These are phyloP conservation scores for Chaetodon auriga DNA, from an alignment of 2,113 vertebrate species.

Conservation along the genomic window DNA sequence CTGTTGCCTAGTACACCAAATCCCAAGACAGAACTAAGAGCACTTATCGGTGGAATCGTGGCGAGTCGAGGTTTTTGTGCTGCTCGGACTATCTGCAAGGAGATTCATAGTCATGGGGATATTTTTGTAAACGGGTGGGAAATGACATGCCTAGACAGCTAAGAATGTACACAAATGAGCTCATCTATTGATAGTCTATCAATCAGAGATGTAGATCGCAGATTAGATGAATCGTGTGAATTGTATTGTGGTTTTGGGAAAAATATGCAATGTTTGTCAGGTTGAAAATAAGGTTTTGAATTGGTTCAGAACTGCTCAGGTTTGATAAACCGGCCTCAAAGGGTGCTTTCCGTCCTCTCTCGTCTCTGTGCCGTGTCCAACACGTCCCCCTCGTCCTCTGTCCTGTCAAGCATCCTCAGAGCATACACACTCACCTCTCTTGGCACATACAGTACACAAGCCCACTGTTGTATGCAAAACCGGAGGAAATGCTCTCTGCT, in stretches of 20 bases:
- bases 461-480: slow-evolving; percentile 53
- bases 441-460: slow-evolving; percentile 23
- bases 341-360: slow-evolving; percentile 68
- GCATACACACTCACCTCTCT: slow-evolving; percentile 30
- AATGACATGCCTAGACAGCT: slow-evolving; percentile 75
- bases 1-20: slow-evolving; percentile 40
- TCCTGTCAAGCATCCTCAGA: slow-evolving; percentile 36
- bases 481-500: slow-evolving; percentile 24
- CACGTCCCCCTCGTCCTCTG: slow-evolving; percentile 24
- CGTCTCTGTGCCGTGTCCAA: not conserved
- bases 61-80: slow-evolving; percentile 1
- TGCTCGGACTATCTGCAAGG: slow-evolving; percentile 49
- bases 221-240: slow-evolving; percentile 43
- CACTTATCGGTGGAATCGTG: not conserved
- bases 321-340: slow-evolving; percentile 79
- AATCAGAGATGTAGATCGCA: slow-evolving; percentile 45
- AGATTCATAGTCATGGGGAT: slow-evolving; percentile 43
- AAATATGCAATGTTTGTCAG: slow-evolving; percentile 81
- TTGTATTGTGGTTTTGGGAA: slow-evolving; percentile 38
- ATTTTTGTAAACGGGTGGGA: slow-evolving; percentile 70
- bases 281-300: slow-evolving; percentile 60
- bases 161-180: slow-evolving; percentile 81
- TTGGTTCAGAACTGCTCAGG: slow-evolving; percentile 75
- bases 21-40: slow-evolving; percentile 28
- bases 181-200: slow-evolving; percentile 52